Evolutionary conservation across 1,140 invertebrate species (phyloP).

Genomic region (Holcopasites calliopsidis): DNA sequence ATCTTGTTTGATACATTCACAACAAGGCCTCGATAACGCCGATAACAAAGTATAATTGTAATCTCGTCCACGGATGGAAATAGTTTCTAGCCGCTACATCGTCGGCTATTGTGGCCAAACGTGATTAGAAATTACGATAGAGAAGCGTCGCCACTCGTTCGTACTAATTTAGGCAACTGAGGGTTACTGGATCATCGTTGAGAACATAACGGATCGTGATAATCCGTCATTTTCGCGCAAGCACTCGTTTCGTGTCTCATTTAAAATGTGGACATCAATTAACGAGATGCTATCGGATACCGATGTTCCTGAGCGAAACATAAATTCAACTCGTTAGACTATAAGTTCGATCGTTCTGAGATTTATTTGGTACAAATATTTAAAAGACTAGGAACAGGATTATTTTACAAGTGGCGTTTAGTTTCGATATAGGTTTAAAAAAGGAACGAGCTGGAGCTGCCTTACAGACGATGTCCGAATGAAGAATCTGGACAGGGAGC

Average conservation of each 20-base stretch:
- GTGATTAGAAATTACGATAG: not conserved
- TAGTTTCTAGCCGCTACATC: not conserved
- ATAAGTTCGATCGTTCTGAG: constrained; percentile 37
- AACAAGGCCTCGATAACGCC: not conserved
- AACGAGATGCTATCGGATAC: not conserved
- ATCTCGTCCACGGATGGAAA: not conserved
- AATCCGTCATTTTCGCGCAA: no score
- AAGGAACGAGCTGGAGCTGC: not conserved
- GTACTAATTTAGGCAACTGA: not conserved
- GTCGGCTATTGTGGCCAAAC: not conserved
- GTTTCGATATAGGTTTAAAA: not conserved
- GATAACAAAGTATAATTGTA: not conserved
- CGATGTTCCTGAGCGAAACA: constrained; percentile 2
- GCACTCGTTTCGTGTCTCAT: no score
- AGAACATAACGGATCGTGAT: no score
- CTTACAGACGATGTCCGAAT: not conserved
- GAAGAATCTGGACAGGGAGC: not conserved
- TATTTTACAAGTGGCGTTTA: constrained; percentile 6
- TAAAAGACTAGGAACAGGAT: constrained; percentile 48
- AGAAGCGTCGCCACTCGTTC: not conserved
- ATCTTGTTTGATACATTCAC: not conserved
- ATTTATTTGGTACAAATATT: constrained; percentile 57
- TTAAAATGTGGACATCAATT: no score
- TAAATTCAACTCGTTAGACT: constrained; percentile 1
- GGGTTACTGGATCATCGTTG: not conserved